Conservation (phyloP, 1,140 invertebrate species). For the Eueides isabella region DNA sequence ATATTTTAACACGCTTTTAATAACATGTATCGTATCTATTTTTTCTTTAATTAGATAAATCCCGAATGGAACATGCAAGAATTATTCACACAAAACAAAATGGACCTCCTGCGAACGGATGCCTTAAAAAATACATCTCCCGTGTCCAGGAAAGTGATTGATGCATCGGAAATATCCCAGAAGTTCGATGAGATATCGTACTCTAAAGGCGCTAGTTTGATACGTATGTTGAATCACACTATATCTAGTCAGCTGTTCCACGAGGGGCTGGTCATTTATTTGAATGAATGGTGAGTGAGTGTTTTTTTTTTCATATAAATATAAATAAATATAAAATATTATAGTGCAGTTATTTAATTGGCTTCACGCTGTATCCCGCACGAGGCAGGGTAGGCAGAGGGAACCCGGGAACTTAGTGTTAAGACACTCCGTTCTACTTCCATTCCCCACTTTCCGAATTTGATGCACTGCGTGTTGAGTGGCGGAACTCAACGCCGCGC, state of each 20-base stretch:
- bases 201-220: slow-evolving; percentile 90
- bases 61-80: slow-evolving; percentile 89
- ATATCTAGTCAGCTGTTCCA: slow-evolving; percentile 87
- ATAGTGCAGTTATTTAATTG: too few species aligned
- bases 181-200: slow-evolving; percentile 95
- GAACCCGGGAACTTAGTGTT: too few species aligned
- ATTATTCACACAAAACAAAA: slow-evolving; percentile 89
- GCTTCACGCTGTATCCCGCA: too few species aligned
- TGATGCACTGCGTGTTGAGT: too few species aligned
- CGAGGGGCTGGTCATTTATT: slow-evolving; percentile 84
- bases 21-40: too few species aligned
- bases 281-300: slow-evolving; percentile 79
- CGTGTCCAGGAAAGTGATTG: slow-evolving; percentile 86
- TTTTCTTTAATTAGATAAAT: slow-evolving; percentile 73
- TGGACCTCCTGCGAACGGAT: slow-evolving; percentile 88
- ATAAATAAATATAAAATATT: not conserved
- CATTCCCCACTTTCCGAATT: too few species aligned
- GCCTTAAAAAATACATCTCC: slow-evolving; percentile 88
- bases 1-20: too few species aligned
- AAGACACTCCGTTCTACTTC: too few species aligned
- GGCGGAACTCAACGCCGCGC: too few species aligned
- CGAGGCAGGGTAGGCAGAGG: too few species aligned
- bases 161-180: slow-evolving; percentile 89
- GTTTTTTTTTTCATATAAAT: not conserved
- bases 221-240: slow-evolving; percentile 91